phyloP scores from a whole-genome alignment of 2,113 vertebrate species.

The Rhagologus leucostigma region DNA sequence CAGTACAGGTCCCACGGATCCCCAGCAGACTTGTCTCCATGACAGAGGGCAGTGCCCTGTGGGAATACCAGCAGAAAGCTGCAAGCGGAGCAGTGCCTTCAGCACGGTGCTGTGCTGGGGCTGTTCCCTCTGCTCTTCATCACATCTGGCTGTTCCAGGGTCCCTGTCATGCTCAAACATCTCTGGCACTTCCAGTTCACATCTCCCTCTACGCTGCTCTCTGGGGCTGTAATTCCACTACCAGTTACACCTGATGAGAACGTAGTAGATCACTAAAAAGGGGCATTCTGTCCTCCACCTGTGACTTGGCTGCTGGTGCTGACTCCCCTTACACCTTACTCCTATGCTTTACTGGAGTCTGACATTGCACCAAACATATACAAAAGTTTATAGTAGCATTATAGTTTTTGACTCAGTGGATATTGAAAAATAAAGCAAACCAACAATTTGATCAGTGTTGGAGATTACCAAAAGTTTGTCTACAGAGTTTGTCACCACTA shows the following conservation, averaged over 20 bases:
- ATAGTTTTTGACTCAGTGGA: neutral
- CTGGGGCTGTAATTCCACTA: neutral
- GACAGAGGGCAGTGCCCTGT: neutral
- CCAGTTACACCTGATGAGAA: neutral
- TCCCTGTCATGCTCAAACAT: accelerated
- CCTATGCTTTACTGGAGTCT: neutral
- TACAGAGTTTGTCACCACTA: neutral
- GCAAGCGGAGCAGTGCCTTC: neutral
- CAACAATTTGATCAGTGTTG: neutral
- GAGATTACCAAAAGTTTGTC: neutral
- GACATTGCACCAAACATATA: neutral
- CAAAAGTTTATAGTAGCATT: neutral
- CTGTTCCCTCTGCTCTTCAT: neutral
- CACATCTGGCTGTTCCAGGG: neutral
- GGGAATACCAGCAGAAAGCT: neutral
- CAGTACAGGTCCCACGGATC: neutral
- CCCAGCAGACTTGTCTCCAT: neutral
- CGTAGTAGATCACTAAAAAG: neutral
- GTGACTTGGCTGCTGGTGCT: neutral
- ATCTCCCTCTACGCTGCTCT: neutral
- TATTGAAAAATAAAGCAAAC: neutral
- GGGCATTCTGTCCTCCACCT: neutral
- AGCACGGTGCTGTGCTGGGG: accelerated
- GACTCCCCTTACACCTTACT: neutral
- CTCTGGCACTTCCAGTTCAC: neutral